phyloP scores from a whole-genome alignment of 2,113 vertebrate species.

The Corythornis cristatus region DNA sequence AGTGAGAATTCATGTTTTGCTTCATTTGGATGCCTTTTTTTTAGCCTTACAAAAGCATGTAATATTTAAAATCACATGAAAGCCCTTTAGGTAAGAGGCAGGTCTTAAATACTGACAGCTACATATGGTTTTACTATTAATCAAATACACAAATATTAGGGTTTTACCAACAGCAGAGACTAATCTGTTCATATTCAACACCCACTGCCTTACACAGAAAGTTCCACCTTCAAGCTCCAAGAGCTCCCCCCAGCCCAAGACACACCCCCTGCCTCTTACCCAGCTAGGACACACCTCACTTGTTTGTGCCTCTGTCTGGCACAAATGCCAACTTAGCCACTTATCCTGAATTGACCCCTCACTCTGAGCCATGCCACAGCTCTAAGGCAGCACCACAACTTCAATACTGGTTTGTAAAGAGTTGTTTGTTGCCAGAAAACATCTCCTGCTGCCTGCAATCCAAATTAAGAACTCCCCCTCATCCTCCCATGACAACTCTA shows the following conservation, averaged over 20 bases:
- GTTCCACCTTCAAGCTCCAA: background rate
- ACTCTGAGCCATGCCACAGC: background rate
- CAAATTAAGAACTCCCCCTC: background rate
- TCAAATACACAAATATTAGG: background rate
- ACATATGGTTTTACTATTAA: background rate
- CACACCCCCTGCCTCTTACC: background rate
- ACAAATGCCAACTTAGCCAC: background rate
- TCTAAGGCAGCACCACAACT: background rate
- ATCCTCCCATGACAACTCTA: background rate
- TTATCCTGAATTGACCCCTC: background rate
- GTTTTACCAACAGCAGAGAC: background rate
- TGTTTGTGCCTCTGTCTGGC: background rate
- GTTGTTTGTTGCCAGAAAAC: background rate
- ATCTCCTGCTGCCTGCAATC: background rate
- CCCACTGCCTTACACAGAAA: background rate
- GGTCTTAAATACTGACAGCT: background rate
- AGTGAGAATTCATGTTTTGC: background rate
- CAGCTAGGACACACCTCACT: background rate
- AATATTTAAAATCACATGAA: background rate
- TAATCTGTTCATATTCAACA: background rate
- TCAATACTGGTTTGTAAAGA: background rate
- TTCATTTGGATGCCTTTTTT: background rate
- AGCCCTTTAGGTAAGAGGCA: background rate
- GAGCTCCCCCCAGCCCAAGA: fast-evolving
- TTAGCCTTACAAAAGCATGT: background rate